Percentiles rank a stretch among this genome's conserved stretches.
These are phyloP conservation scores for Macrosoma leucophasiata DNA, from an alignment of 2,888 invertebrate genomes.

Conservation along the genomic window DNA sequence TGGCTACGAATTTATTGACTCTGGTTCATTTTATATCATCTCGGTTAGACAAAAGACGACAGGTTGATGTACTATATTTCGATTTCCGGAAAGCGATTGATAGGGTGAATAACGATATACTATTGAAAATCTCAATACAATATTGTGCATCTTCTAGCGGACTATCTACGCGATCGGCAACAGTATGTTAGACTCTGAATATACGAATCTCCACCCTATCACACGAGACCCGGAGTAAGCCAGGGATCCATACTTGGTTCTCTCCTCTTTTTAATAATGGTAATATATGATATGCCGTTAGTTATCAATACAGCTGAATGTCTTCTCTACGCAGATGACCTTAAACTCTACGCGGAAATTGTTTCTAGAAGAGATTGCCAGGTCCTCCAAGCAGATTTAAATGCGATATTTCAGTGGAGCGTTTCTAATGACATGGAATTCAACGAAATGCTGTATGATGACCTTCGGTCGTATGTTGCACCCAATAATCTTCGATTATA, in stretches of 20 bases:
- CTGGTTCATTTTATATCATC: conserved; percentile 12
- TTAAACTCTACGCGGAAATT: conserved; percentile 8
- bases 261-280: conserved; percentile 13
- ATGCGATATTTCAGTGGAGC: conserved; percentile 4
- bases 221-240: conserved; percentile 5
- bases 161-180: conserved; percentile 3
- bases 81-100: conserved; percentile 17
- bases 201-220: conserved; percentile 9
- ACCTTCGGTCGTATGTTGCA: conserved; percentile 6
- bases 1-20: conserved; percentile 15
- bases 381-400: conserved; percentile 3
- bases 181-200: conserved; percentile 2
- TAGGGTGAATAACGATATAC: conserved; percentile 15
- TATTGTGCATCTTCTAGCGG: conserved; percentile 14
- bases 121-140: conserved; percentile 10
- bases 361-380: neutral
- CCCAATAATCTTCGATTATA: conserved; percentile 1
- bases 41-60: conserved; percentile 7
- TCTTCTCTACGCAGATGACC: conserved; percentile 18
- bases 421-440: conserved; percentile 1
- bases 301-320: conserved; percentile 8
- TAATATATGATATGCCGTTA: conserved; percentile 15
- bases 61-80: conserved; percentile 19
- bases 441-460: conserved; percentile 7
- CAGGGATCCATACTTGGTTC: conserved; percentile 15